A percentile compares a stretch with the other conserved stretches of the same genome.
phyloP scores from a whole-genome alignment of 35 echinoderm and acorn worm species.

The Amphiura filiformis region DNA sequence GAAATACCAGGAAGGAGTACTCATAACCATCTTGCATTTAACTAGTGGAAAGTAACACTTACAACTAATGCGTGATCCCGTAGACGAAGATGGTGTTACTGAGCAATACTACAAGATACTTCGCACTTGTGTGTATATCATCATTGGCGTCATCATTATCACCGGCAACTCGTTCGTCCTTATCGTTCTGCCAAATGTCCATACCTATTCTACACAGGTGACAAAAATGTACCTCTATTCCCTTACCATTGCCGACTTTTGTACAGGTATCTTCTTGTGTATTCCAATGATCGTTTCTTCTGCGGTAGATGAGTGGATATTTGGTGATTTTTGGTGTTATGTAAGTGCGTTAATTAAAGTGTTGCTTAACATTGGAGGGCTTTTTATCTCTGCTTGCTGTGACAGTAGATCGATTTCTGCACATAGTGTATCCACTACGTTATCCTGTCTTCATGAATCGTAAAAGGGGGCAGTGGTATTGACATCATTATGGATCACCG shows the following conservation, averaged over 20 bases:
- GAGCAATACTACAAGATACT: background rate
- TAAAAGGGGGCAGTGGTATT: background rate
- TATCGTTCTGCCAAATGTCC: background rate
- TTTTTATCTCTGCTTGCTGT: background rate
- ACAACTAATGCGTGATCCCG: background rate
- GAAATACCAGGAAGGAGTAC: no score
- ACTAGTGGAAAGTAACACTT: no score
- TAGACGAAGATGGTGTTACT: background rate
- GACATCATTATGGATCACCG: background rate
- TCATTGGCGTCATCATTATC: background rate
- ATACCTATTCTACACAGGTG: background rate
- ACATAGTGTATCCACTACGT: background rate
- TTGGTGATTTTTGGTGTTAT: background rate
- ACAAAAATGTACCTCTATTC: background rate
- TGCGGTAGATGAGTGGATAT: background rate
- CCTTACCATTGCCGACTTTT: background rate
- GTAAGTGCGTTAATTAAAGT: background rate
- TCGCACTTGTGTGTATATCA: background rate
- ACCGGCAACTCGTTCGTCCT: background rate
- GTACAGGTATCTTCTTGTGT: background rate
- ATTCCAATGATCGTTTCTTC: background rate
- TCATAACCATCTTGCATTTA: no score
- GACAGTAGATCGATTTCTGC: background rate
- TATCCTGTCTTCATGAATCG: background rate
- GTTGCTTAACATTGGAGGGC: background rate